Base-by-base conservation (phyloP, 2,888 invertebrate genomes). In the Scaptomyza flava region DNA sequence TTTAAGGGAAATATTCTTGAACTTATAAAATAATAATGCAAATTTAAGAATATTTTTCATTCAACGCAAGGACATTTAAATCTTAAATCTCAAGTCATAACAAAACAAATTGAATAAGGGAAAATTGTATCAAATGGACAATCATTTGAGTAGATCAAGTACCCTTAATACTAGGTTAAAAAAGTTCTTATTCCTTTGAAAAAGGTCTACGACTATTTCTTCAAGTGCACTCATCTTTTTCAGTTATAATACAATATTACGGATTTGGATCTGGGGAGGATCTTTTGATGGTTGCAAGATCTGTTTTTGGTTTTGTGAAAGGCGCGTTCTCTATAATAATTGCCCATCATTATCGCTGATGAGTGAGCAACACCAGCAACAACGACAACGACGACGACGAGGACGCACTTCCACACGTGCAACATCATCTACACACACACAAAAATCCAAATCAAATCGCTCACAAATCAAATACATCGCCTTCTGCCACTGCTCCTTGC, bases 261-360 rank as follows among this genome's bases (percentile, higher is more conserved):
- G 65, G 17, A 38, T 38, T 45, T 38, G 31, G 50, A n/a, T 12
- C 41, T 14, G 23, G 46, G 57, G 17, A 41, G 41, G 41, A 41
- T 41, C 41, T 60, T 60, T 46, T 11, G 30, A 61, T 68, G 50
- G 27, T 31, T 20, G 30, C 14, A 31, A 50, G 41, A 27, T 38
- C 9, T 41, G 17, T 12, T 67, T 47, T 45, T 30, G n/a, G 43
- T 57, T 57, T 57, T 69, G 69, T 68, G 73, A 77, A 67, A 75
- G 78, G 72, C 62, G 56, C 71, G 62, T 61, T 62, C 69, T 61
- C 72, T 72, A 83, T 88, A 84, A 84, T 88, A 84, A 84, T 88
- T 86, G 84, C 76, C 86, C 83, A 78, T 88, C 83, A 84, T 84
- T 88, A 88, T 88, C 83, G 72, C 86, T 84, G 84, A 84, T 84